Base-by-base conservation (phyloP, 2,888 invertebrate genomes). In the Protodeltote pygarga region DNA sequence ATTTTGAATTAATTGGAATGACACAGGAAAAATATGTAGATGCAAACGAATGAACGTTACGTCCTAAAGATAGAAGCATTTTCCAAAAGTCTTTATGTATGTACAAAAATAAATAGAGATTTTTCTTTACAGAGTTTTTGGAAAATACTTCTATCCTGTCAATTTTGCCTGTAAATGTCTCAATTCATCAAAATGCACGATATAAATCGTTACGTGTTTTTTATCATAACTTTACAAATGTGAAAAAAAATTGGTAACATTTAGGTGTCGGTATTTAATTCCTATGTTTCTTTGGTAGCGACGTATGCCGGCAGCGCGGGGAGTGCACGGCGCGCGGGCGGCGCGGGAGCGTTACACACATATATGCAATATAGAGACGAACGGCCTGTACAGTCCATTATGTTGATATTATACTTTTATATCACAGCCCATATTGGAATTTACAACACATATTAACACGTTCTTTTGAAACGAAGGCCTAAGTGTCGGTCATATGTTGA, bases 341-440 rank as follows among this genome's bases (percentile, higher is more conserved):
- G 69, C 70, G 59, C 61, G 60, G 52, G 73, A 58, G 80, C 81
- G 86, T 85, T 81, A 71, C 69, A 79, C 73, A 86, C 75, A 83
- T 69, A 77, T 65, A 79, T 79, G 81, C 81, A 79, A 81, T 81
- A 93, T 57, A 92, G 89, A 93, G 85, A 94, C 93, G 86, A 93
- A 93, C 93, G 94, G 94, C 93, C 94, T 94, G 94, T 94, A 94
- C 94, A 94, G 92, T 93, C 93, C 87, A 93, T 93, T 87, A 93
- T 93, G 93, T 93, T 93, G 93, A 93, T 86, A 87, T 93, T 85
- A 85, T 87, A 86, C 69, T 84, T 61, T 89, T 94, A 93, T 94
- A 94, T 95, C 95, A 95, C 95, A 95, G 95, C 95, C 95, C 95
- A 94, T 94, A 75, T 95, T 95, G 95, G 95, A 95, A 95, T 95